Base-by-base conservation (phyloP, 2,797 vertebrate species). In the Eutrigla gurnardus region DNA sequence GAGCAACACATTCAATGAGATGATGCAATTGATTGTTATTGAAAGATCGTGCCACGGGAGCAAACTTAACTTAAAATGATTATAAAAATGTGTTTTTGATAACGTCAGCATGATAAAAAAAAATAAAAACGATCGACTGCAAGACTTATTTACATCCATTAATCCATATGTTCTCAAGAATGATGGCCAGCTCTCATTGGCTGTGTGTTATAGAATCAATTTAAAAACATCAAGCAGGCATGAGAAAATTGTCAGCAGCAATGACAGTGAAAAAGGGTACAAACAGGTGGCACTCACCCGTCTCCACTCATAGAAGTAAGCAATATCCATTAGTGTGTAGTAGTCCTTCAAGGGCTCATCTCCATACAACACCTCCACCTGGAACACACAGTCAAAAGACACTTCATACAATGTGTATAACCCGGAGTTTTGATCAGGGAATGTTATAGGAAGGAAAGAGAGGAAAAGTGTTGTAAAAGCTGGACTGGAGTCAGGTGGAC, bases 301-400 rank as follows among this genome's bases (percentile, higher is more conserved):
- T 94, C 98, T 96, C 96, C 98, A 99, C 68, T 98, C 97, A 50
- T 98, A 99, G 87, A 99, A 99, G 88, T 99, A 99, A 54, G 98
- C 96, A 0, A 99, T 98, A 74, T 99, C 98, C 98, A 99, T 98
- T 90, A 99, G 96, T 47, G 98, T 99, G 91, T 99, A 99, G 87
- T 99, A 99, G 79, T 99, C 98, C 94, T 98, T 98, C 87, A 99
- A 85, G 1, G 97, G 97, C 75, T 99, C 98, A 0, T 99, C 98
- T 79, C 98, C 97, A 0, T 99, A 99, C 75, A 99, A 93, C 37
- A 99, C 97, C 88, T 99, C 98, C 88, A 99, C 97, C 98, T 99
- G 91, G 0, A 74, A 77, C 49, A 75, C 55, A 70, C 39, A 68
- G 11, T 25, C 7, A 14, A 12, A 42, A 32, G 46, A 1, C 33